These are phyloP conservation scores for Molothrus ater DNA, from an alignment of 2,797 vertebrate genomes.

Conservation along the genomic window DNA sequence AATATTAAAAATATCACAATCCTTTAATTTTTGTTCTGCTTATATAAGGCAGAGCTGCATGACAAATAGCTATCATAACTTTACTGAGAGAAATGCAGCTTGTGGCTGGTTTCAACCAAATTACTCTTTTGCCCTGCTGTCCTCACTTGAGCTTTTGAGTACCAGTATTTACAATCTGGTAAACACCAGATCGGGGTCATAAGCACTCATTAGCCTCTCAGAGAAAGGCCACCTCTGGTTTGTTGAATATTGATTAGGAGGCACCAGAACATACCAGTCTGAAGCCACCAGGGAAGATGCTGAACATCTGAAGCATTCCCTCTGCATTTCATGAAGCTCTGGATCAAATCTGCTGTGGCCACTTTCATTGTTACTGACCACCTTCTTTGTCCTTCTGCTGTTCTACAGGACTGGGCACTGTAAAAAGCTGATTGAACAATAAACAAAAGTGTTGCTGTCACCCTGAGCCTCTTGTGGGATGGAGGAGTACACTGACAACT, in stretches of 20 bases:
- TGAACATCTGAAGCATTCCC: background rate
- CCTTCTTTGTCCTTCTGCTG: background rate
- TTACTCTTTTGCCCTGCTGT: conserved; percentile 25
- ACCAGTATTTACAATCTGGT: conserved; percentile 36
- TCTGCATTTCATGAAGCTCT: background rate
- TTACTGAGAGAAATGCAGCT: conserved; percentile 14
- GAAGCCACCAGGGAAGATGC: background rate
- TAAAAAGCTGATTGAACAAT: background rate
- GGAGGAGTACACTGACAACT: conserved; percentile 39
- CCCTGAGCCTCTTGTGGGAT: background rate
- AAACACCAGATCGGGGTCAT: conserved; percentile 18
- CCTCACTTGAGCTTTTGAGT: conserved; percentile 25
- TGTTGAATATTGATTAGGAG: conserved; percentile 39
- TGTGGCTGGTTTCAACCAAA: conserved; percentile 7
- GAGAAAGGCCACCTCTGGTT: conserved; percentile 11
- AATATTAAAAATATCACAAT: conserved; percentile 54
- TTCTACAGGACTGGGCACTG: background rate
- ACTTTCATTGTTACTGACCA: background rate
- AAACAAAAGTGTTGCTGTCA: conserved; percentile 16
- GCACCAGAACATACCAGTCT: background rate
- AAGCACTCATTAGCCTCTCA: conserved; percentile 20
- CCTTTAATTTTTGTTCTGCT: conserved; percentile 45
- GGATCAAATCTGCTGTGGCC: background rate
- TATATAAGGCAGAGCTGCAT: conserved; percentile 36
- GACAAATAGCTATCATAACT: conserved; percentile 25